phyloP scores from a whole-genome alignment of 2,888 invertebrate genomes.

The Drosophila melanosoma region DNA sequence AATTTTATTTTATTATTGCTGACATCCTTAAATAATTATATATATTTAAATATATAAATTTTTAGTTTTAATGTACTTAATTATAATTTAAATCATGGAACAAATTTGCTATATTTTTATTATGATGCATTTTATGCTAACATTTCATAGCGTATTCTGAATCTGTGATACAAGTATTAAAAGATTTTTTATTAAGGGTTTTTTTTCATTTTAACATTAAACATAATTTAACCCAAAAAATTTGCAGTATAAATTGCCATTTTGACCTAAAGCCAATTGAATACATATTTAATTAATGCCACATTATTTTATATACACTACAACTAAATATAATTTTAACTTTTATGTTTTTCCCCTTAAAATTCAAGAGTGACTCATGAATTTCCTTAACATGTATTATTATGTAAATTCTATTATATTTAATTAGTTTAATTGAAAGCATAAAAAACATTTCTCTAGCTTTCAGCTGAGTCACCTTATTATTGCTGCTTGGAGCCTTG shows the following conservation, averaged over 20 bases:
- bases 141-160: neutral
- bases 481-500: conserved; percentile 24
- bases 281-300: neutral
- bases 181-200: neutral
- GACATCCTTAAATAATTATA: neutral
- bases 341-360: neutral
- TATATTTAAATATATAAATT: neutral
- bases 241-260: neutral
- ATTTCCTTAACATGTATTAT: neutral
- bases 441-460: neutral
- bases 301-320: neutral
- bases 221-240: neutral
- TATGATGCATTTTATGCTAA: neutral
- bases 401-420: conserved; percentile 5
- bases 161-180: neutral
- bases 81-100: neutral
- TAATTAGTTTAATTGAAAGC: neutral
- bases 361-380: neutral
- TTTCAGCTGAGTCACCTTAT: conserved; percentile 31
- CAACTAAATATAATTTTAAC: neutral
- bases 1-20: too few species aligned
- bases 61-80: neutral
- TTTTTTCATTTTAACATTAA: neutral
- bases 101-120: neutral
- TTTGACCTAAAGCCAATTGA: neutral